Conservation (phyloP, 2,797 vertebrate genomes). For the Dicrostonyx torquatus region DNA sequence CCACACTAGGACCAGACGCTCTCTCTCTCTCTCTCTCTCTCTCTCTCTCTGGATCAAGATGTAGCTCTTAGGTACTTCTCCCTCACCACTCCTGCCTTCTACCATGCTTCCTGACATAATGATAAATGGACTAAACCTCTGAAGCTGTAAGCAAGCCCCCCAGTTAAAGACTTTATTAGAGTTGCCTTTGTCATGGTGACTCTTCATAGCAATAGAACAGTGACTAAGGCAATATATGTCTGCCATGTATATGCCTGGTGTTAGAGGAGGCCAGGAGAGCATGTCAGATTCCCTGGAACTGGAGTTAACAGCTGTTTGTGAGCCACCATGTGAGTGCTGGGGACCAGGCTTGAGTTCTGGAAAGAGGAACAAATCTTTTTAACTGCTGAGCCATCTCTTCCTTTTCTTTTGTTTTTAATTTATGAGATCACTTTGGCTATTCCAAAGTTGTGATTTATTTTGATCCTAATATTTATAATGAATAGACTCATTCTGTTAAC, state of each 20-base stretch:
- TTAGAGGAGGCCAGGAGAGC: neutral
- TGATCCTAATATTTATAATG: neutral
- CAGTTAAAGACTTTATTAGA: neutral
- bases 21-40: neutral
- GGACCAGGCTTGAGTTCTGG: neutral
- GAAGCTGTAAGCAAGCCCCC: neutral
- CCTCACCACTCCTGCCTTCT: neutral
- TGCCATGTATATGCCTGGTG: neutral
- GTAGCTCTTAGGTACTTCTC: neutral
- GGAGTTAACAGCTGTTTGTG: neutral
- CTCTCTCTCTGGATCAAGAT: neutral
- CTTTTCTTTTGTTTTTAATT: neutral
- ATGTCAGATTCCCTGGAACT: neutral
- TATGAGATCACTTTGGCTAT: neutral
- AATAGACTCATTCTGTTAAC: neutral
- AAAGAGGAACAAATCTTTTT: neutral
- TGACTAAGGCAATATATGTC: neutral
- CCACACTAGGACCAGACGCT: neutral
- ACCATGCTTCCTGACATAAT: neutral
- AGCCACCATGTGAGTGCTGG: neutral
- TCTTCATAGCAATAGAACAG: neutral
- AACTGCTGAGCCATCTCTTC: neutral
- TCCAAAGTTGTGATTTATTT: neutral
- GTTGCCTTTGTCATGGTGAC: neutral
- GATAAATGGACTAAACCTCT: neutral